Percentiles rank a stretch among this genome's conserved stretches.
Evolutionary conservation across 2,888 invertebrate species (phyloP).

Genomic region (Andrena trimmerana): DNA sequence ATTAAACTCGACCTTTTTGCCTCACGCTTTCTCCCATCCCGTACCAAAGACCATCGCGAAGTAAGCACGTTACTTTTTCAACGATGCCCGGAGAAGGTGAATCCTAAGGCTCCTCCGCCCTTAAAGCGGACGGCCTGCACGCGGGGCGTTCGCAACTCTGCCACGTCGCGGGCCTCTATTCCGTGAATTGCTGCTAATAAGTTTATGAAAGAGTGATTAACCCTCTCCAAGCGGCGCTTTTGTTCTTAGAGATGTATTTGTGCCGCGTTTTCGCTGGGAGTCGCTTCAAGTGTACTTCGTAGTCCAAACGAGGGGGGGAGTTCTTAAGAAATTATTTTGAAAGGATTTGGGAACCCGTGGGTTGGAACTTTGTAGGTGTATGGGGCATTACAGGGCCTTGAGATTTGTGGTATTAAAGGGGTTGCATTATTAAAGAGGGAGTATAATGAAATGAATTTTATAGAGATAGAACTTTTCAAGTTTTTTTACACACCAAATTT

Average conservation of each 20-base stretch:
- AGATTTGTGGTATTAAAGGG: too few species aligned
- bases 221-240: slow-evolving; percentile 11
- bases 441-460: too few species aligned
- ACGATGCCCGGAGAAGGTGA: slow-evolving; percentile 20
- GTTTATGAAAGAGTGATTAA: slow-evolving; percentile 45
- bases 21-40: slow-evolving; percentile 46
- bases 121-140: slow-evolving; percentile 15
- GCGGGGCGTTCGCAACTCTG: slow-evolving; percentile 6
- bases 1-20: slow-evolving; percentile 63
- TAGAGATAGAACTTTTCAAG: too few species aligned
- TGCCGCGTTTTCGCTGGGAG: background rate
- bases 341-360: too few species aligned
- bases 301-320: background rate
- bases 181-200: slow-evolving; percentile 30
- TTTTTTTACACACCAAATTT: too few species aligned
- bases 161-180: background rate
- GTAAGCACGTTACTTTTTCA: slow-evolving; percentile 50
- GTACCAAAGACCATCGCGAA: slow-evolving; percentile 49
- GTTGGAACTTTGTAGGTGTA: too few species aligned
- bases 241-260: background rate
- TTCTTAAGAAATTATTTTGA: too few species aligned
- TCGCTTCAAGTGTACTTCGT: background rate
- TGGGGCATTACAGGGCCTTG: too few species aligned
- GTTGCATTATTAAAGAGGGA: too few species aligned
- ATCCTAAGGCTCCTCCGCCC: slow-evolving; percentile 20